phyloP scores from a whole-genome alignment of 1,140 invertebrate species.

The Drosophila leontia region DNA sequence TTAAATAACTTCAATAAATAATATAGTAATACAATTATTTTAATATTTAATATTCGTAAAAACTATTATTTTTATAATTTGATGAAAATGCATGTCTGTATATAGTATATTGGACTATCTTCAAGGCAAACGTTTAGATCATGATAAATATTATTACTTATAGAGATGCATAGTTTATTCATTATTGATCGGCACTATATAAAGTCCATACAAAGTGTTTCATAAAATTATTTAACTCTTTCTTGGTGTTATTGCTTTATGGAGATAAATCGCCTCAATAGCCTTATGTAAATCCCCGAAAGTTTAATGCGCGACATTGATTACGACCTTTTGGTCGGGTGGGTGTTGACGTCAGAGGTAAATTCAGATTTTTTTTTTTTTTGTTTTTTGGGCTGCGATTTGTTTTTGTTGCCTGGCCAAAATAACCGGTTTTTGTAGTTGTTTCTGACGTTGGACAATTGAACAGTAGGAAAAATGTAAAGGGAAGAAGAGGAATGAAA shows the following conservation, averaged over 20 bases:
- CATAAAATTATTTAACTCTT: not conserved
- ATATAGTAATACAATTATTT: no score
- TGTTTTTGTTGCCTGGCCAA: conserved; percentile 67
- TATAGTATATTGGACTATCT: no score
- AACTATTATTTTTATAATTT: no score
- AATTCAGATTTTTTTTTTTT: conserved; percentile 54
- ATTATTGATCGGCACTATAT: not conserved
- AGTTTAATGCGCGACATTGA: conserved; percentile 16
- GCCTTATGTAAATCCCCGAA: not conserved
- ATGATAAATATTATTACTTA: not conserved
- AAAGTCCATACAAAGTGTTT: not conserved
- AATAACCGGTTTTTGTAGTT: conserved; percentile 71
- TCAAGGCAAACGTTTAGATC: no score
- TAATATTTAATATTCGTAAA: no score
- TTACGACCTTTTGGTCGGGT: conserved; percentile 46
- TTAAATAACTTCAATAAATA: no score
- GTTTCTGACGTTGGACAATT: conserved; percentile 58
- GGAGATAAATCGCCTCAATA: not conserved
- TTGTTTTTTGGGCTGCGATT: conserved; percentile 15
- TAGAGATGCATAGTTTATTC: not conserved
- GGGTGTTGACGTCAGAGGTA: conserved; percentile 75
- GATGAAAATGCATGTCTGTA: no score
- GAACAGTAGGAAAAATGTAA: conserved; percentile 22
- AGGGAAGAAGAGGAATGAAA: not conserved
- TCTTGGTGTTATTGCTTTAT: not conserved